These are phyloP conservation scores for Heterodera filipjevi DNA, from an alignment of 2,888 invertebrate species.

Conservation along the genomic window DNA sequence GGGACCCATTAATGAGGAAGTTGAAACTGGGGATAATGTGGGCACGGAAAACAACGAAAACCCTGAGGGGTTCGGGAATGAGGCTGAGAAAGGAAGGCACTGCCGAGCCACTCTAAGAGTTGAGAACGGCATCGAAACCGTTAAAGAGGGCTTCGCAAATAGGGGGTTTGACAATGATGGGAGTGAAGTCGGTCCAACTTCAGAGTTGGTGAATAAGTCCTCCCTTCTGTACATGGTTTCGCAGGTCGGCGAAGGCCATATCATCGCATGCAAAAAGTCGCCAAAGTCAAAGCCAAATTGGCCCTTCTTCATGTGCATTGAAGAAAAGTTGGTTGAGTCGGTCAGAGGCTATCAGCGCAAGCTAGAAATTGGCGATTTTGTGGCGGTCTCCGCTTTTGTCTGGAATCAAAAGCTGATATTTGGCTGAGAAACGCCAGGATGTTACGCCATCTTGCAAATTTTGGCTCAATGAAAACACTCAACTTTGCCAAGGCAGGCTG, in stretches of 20 bases:
- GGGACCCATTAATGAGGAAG: background rate
- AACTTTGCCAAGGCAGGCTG: background rate
- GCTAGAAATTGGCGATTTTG: background rate
- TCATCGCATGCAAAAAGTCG: background rate
- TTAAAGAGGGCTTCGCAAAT: background rate
- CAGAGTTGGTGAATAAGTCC: background rate
- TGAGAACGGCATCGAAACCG: background rate
- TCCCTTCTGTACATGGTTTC: background rate
- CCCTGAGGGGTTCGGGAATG: background rate
- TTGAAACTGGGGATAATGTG: background rate
- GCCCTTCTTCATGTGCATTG: background rate
- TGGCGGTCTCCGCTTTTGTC: background rate
- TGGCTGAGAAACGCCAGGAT: background rate
- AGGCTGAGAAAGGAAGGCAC: background rate
- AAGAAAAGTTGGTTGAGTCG: background rate
- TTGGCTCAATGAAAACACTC: background rate
- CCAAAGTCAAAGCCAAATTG: background rate
- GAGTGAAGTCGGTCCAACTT: no score
- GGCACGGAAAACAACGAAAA: background rate
- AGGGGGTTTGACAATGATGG: background rate
- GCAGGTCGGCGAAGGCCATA: background rate
- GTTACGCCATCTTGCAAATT: background rate
- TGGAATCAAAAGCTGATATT: background rate
- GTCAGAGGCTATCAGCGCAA: background rate
- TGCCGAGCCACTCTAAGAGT: background rate